Conservation (phyloP, 1,140 invertebrate species). For the Eulimnadia texana region DNA sequence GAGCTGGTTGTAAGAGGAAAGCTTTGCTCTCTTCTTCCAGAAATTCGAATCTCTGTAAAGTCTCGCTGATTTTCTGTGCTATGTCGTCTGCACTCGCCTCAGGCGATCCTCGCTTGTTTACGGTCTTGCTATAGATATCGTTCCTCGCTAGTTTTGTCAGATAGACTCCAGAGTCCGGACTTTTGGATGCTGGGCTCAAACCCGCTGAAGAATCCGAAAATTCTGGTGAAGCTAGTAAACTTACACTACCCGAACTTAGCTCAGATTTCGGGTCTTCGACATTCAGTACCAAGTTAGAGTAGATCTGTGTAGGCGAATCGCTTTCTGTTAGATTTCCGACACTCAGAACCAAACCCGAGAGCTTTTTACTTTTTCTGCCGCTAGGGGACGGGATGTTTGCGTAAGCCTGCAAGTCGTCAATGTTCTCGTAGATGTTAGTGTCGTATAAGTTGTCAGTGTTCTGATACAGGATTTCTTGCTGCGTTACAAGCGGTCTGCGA, state of each 20-base stretch:
- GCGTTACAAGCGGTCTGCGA: background rate
- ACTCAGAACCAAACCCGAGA: background rate
- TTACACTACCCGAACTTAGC: background rate
- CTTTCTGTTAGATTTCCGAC: background rate
- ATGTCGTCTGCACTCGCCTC: too few species aligned
- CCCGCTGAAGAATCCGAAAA: background rate
- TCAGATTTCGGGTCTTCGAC: background rate
- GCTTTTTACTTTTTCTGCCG: background rate
- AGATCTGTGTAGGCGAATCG: too few species aligned
- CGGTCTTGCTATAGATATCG: background rate
- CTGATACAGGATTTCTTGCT: background rate
- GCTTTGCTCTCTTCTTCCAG: background rate
- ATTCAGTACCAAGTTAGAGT: too few species aligned
- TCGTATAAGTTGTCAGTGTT: background rate
- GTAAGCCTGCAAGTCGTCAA: background rate
- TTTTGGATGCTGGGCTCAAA: background rate
- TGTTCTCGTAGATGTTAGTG: background rate
- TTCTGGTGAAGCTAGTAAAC: background rate
- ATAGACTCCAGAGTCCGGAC: background rate
- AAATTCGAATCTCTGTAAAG: background rate
- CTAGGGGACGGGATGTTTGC: background rate
- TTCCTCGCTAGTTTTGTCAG: background rate
- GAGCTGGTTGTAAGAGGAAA: background rate
- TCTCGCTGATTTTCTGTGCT: background rate
- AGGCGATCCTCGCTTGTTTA: background rate